Evolutionary conservation across 2,113 vertebrate species (phyloP).

Genomic region (Oceanites oceanicus): DNA sequence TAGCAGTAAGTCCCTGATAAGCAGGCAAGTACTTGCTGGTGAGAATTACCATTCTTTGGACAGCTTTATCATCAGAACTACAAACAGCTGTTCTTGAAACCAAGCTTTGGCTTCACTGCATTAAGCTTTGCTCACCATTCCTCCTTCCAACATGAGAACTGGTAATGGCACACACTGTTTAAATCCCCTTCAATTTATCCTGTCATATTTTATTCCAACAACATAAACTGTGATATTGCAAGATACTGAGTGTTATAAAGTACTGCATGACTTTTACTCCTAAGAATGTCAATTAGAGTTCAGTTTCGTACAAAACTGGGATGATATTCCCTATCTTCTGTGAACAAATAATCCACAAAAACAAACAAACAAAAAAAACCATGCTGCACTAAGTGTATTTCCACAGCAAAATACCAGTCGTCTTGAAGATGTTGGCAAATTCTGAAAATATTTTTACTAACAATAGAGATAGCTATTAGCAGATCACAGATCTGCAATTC

Average conservation of each 20-base stretch:
- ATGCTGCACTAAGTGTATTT: background rate
- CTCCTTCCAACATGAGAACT: constrained; percentile 19
- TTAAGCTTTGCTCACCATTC: constrained; percentile 20
- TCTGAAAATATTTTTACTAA: background rate
- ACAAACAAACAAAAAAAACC: background rate
- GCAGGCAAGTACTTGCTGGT: background rate
- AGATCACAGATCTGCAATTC: background rate
- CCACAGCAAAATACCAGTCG: background rate
- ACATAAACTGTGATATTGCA: constrained; percentile 37
- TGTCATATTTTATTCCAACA: constrained; percentile 46
- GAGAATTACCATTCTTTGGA: constrained; percentile 2
- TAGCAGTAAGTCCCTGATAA: background rate
- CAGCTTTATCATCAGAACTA: constrained; percentile 8
- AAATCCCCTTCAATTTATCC: constrained; percentile 18
- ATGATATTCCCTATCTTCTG: background rate
- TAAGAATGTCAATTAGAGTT: background rate
- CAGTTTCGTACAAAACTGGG: constrained; percentile 3
- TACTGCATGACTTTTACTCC: constrained; percentile 3
- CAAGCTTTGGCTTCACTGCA: background rate
- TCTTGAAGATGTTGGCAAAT: background rate
- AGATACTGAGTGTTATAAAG: constrained; percentile 23
- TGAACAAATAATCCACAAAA: background rate
- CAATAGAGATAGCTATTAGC: background rate
- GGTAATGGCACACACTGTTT: background rate
- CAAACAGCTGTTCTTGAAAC: constrained; percentile 9